Conservation (phyloP, 2,797 vertebrate species). For the Paguma larvata region DNA sequence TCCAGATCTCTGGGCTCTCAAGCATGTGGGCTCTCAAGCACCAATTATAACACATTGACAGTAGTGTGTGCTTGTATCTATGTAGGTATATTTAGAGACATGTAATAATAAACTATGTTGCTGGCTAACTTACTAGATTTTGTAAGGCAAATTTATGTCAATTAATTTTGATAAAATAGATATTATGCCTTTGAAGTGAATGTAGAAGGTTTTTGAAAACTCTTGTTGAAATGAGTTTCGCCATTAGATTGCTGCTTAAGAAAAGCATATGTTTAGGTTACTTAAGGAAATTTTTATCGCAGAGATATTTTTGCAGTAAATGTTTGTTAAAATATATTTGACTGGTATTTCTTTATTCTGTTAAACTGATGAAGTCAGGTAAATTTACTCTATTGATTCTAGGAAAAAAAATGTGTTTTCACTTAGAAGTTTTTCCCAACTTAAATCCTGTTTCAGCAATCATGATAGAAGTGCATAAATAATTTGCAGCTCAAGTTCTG, state of each 20-base stretch:
- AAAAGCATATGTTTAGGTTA: background rate
- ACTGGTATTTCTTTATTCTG: background rate
- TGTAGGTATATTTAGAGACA: background rate
- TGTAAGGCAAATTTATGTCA: background rate
- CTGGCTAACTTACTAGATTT: background rate
- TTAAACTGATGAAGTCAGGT: background rate
- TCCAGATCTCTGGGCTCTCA: background rate
- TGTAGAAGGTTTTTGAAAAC: background rate
- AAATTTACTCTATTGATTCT: background rate
- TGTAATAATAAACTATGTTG: background rate
- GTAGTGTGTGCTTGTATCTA: background rate
- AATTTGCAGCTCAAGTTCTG: background rate
- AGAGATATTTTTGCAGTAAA: background rate
- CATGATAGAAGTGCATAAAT: conserved; percentile 1
- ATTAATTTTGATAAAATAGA: conserved; percentile 40
- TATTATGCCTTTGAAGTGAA: background rate
- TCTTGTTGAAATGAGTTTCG: conserved; percentile 7
- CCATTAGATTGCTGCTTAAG: background rate
- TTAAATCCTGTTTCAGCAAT: conserved; percentile 41
- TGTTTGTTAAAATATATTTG: conserved; percentile 43
- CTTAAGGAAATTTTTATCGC: background rate
- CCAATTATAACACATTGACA: background rate
- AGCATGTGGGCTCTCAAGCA: background rate
- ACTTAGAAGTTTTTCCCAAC: background rate
- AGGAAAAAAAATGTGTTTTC: background rate